Evolutionary conservation across 2,797 vertebrate genomes (phyloP), one percentile per base, ranked within the genome.

Genomic region (Gallinago nigripennis): DNA sequence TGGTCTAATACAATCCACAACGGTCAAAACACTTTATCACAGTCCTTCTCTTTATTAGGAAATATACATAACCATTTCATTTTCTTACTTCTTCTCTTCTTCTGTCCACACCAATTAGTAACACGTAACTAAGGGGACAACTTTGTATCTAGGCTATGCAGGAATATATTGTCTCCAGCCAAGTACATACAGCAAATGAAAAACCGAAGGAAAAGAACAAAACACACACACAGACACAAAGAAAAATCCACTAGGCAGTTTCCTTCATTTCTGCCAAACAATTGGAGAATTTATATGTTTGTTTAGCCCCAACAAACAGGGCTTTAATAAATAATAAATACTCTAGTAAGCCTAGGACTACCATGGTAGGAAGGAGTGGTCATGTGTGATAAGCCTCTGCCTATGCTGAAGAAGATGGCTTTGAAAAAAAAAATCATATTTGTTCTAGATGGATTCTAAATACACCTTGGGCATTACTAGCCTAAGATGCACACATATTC

Each of bases 1-100:
- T 64, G 31, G 46, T 50, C 77, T 90, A 80, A 92, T 25, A 68
- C n/a, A 94, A 88, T 21, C 60, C 43, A 37, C 14, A 70, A n/a
- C 1, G 2, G 35, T 71, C 76, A 88, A 78, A 94, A 58, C 7
- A 69, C 46, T 69, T 75, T 75, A 80, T 33, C 51, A 9, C 0
- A 0, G 51, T 31, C n/a, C n/a, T 69, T 65, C 53, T 76, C 76
- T 94, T 70, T 80, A 79, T 80, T 64, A 86, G 60, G 60, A 82
- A 76, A 84, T 43, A 82, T 0, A 70, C 21, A 23, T 12, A 78
- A 65, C 28, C 48, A 58, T 35, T n/a, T n/a, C 0, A 41, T 63
- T 93, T 81, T 65, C 37, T 86, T 58, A 51, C 35, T 75, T 63
- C 35, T 58, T 3, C 16, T 17, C 45, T 82, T 37, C 39, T 64